Conservation (phyloP, 2,113 vertebrate genomes). For the Phalacrocorax pelagicus region DNA sequence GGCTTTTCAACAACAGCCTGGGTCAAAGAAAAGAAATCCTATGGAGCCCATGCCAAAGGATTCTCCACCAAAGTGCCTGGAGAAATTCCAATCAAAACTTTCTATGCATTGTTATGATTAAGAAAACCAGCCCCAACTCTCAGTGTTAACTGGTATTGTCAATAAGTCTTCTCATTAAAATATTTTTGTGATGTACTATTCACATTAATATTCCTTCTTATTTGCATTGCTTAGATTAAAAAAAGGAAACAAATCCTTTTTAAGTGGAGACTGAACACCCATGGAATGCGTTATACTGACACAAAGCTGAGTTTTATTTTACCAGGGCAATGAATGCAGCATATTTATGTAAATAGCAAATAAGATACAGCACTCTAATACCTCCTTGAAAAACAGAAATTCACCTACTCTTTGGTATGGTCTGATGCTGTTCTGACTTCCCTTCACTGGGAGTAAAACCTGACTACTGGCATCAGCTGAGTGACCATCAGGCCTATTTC, state of each 20-base stretch:
- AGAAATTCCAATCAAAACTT: not conserved
- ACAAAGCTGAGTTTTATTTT: not conserved
- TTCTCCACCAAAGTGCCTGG: not conserved
- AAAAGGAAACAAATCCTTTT: not conserved
- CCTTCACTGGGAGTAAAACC: not conserved
- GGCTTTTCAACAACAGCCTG: not conserved
- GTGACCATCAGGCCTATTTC: not conserved
- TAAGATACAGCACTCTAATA: not conserved
- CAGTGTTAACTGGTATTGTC: not conserved
- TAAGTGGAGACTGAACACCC: not conserved
- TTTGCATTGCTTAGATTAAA: not conserved
- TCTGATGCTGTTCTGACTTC: not conserved
- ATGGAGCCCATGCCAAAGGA: not conserved
- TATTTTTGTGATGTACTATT: not conserved
- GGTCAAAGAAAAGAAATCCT: not conserved
- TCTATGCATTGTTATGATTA: not conserved
- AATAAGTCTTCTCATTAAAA: not conserved
- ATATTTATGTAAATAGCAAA: not conserved
- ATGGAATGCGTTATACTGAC: not conserved
- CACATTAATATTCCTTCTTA: not conserved
- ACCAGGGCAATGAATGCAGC: not conserved
- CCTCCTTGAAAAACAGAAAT: not conserved
- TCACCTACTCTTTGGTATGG: not conserved
- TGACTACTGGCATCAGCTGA: not conserved
- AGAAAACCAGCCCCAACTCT: not conserved